Evolutionary conservation across 2,797 vertebrate genomes (phyloP).

Genomic region (Cyclopterus lumpus): DNA sequence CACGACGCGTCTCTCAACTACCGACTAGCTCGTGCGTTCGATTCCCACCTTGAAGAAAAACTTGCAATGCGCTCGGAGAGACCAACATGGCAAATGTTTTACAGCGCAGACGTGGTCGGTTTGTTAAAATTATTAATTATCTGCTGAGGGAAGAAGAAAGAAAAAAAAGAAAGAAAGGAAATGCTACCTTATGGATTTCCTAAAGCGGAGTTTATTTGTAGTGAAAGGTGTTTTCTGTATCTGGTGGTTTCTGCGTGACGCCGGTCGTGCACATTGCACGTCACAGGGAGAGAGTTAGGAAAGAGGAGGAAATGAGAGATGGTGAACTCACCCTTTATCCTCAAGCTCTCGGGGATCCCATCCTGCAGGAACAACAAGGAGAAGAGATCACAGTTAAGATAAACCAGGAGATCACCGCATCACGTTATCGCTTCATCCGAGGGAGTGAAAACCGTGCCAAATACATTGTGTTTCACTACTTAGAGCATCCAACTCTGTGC

Average conservation of each 20-base stretch:
- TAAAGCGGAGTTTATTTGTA: background rate
- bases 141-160: background rate
- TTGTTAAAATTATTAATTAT: conserved; percentile 10
- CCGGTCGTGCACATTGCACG: background rate
- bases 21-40: background rate
- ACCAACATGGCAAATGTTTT: background rate
- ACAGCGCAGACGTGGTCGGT: background rate
- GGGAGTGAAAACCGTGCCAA: background rate
- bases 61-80: background rate
- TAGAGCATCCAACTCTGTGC: background rate
- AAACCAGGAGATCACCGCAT: conserved; percentile 24
- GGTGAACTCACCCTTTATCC: conserved; percentile 88
- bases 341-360: conserved; percentile 87
- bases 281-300: background rate
- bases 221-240: conserved; percentile 9
- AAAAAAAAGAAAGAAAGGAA: too few species aligned
- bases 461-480: background rate
- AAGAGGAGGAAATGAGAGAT: background rate
- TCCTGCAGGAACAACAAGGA: conserved; percentile 86
- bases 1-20: background rate
- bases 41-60: background rate
- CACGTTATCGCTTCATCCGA: background rate
- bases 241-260: background rate
- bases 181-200: background rate
- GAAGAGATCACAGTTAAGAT: conserved; percentile 47